Evolutionary conservation across 2,888 invertebrate species (phyloP).

Genomic region (Spodoptera exigua): DNA sequence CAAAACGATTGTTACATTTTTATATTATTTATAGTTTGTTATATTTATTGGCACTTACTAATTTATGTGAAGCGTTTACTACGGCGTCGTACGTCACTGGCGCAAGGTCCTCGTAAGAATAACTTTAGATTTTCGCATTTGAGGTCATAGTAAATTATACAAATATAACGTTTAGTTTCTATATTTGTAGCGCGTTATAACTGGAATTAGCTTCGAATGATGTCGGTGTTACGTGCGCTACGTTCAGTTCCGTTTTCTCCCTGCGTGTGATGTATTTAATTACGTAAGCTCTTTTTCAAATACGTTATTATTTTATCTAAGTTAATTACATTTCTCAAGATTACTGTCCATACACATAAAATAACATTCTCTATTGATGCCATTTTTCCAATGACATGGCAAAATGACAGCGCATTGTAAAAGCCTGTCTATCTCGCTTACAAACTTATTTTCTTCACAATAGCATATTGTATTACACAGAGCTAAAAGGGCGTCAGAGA

Average conservation of each 20-base stretch:
- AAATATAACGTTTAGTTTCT: conserved; percentile 42
- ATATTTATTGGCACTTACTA: conserved; percentile 43
- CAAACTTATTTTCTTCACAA: conserved; percentile 26
- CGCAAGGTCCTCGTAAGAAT: conserved; percentile 54
- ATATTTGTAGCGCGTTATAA: conserved; percentile 41
- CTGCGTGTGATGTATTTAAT: not conserved
- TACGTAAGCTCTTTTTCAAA: not conserved
- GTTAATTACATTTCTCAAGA: too few species aligned
- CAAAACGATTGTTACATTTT: conserved; percentile 27
- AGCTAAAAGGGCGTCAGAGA: not conserved
- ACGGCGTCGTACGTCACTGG: conserved; percentile 43
- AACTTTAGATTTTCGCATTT: conserved; percentile 51
- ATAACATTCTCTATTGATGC: too few species aligned
- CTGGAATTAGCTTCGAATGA: conserved; percentile 28
- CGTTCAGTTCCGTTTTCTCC: conserved; percentile 19
- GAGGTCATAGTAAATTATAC: conserved; percentile 52
- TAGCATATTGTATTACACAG: conserved; percentile 16
- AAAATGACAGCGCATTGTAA: conserved; percentile 4
- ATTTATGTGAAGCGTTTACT: conserved; percentile 52
- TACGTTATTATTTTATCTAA: too few species aligned
- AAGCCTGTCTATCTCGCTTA: conserved; percentile 3
- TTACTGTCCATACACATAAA: too few species aligned
- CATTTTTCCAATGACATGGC: too few species aligned
- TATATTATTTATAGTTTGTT: conserved; percentile 43
- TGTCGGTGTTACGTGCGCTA: conserved; percentile 14